Base-by-base conservation (phyloP, 2,113 vertebrate species). In the Poicephalus meyeri region DNA sequence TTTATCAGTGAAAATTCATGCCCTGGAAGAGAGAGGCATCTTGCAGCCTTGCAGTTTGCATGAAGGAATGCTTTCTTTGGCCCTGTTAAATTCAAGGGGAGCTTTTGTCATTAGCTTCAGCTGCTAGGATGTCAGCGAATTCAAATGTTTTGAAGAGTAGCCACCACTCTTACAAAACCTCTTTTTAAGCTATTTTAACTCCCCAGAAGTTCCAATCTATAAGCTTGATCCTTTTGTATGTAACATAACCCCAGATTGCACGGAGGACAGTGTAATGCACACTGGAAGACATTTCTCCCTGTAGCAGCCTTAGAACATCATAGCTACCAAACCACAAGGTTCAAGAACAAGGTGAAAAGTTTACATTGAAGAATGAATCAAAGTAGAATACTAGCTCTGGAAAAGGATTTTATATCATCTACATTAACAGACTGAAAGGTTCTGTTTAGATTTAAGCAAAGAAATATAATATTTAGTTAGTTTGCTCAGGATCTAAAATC, bases 291-390 rank as follows among this genome's bases (percentile, higher is more conserved):
- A 42, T 49, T 87, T 88, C 28, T 87, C 21, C 41, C 73, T 7
- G 5, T 28, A 52, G 69, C 20, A 66, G 14, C 15, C 26, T 41
- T 50, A 61, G 76, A 83, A 42, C 19, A 26, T 73, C 1, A 1
- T 13, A 6, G 21, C 26, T 33, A 37, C 16, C 0, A 1, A 24
- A 25, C 6, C 28, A 71, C 0, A 0, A 15, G 8, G 50, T 78
- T 80, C 39, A 74, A 60, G 64, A 53, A 41, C 29, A 47, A 81
- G 17, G 33, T 41, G 21, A 81, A 47, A 86, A 86, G 4, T 83
- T 88, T 78, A 31, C 29, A 8, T 16, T 76, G n/a, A 95, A 71
- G 24, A 46, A 17, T 56, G 39, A 24, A 73, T 42, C 21, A 88
- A 47, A 90, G 28, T 35, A 77, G 80, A 79, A 74, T 71, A 3